Conservation (phyloP, 2,113 vertebrate species). For the Campylomormyrus numenius region DNA sequence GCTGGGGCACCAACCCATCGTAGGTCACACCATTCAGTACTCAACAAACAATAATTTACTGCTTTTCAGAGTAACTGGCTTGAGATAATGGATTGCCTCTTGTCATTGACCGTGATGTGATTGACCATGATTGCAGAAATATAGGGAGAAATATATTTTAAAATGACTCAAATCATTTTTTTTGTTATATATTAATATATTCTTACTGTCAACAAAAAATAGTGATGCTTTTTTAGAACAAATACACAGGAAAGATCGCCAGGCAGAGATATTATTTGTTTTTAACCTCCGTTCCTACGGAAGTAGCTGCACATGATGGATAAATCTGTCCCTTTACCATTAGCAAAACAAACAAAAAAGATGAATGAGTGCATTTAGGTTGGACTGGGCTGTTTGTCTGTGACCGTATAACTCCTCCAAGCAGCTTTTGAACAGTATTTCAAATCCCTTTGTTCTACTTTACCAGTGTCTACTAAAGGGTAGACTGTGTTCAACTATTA, state of each 20-base stretch:
- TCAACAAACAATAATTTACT: neutral
- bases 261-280: neutral
- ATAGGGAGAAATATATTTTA: neutral
- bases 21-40: neutral
- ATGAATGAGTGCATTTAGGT: constrained; percentile 26
- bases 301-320: constrained; percentile 20
- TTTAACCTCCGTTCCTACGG: constrained; percentile 2
- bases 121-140: neutral
- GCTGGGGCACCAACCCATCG: neutral
- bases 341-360: constrained; percentile 32
- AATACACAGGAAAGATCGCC: neutral
- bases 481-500: neutral
- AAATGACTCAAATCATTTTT: neutral
- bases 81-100: neutral
- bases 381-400: constrained; percentile 26
- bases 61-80: neutral
- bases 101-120: neutral
- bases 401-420: constrained; percentile 16
- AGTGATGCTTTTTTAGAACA: neutral
- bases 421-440: constrained; percentile 15
- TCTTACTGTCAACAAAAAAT: neutral
- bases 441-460: constrained; percentile 6
- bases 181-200: neutral
- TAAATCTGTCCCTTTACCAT: constrained; percentile 20
- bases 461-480: neutral